Evolutionary conservation across 2,797 vertebrate species (phyloP).

Genomic region (Helicolenus hilgendorfi): DNA sequence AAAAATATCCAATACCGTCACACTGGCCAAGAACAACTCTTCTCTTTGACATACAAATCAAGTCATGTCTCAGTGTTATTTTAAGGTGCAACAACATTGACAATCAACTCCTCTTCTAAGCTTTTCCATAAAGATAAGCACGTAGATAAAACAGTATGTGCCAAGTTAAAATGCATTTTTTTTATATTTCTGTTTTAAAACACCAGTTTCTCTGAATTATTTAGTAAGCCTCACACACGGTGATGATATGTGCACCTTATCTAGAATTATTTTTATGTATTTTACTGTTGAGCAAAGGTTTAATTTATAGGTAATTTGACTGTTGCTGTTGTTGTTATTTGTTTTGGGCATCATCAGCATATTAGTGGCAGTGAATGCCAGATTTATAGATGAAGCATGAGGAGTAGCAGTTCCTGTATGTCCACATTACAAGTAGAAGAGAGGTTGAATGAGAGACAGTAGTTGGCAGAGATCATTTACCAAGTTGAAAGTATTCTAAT

Average conservation of each 20-base stretch:
- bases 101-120: background rate
- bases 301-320: background rate
- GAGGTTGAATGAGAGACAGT: background rate
- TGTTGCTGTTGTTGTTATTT: too few species aligned
- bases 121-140: background rate
- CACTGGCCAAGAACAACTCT: conserved; percentile 3
- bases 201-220: background rate
- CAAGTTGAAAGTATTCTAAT: background rate
- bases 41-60: background rate
- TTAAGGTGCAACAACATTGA: background rate
- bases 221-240: background rate
- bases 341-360: background rate
- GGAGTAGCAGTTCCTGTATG: too few species aligned
- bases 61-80: background rate
- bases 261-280: background rate
- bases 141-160: background rate
- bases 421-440: background rate
- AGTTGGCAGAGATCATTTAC: background rate
- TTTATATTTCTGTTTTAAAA: background rate
- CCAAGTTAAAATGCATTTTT: background rate
- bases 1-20: background rate
- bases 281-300: background rate
- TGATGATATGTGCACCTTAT: background rate
- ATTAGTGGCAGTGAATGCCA: background rate
- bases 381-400: background rate